Evolutionary conservation across 1,140 invertebrate genomes (phyloP).

Genomic region (Lerema accius): DNA sequence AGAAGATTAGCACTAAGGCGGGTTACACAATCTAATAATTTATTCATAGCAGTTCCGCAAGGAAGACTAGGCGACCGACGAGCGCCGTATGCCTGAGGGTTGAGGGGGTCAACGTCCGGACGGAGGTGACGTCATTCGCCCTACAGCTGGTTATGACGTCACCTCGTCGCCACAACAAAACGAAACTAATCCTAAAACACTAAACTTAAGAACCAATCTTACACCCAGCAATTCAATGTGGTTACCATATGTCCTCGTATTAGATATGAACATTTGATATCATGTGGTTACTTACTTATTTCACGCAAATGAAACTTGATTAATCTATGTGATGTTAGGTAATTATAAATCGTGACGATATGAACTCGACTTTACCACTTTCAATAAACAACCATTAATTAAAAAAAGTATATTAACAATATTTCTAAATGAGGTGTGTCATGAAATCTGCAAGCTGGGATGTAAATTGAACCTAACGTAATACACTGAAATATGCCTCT

Average conservation of each 20-base stretch:
- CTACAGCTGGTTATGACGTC: constrained; percentile 79
- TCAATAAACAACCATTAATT: no score
- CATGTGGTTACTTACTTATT: constrained; percentile 59
- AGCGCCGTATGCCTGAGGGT: constrained; percentile 55
- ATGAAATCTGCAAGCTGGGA: no score
- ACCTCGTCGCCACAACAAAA: constrained; percentile 60
- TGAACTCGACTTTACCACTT: no score
- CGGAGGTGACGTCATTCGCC: constrained; percentile 71
- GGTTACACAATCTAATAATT: constrained; percentile 63
- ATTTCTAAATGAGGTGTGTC: no score
- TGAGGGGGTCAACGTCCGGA: constrained; percentile 67
- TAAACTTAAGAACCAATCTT: constrained; percentile 63
- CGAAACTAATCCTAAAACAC: constrained; percentile 56
- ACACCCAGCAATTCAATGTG: constrained; percentile 48
- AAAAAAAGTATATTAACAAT: no score
- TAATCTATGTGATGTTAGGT: constrained; percentile 15
- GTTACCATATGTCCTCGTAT: constrained; percentile 63
- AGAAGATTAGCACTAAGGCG: constrained; percentile 10
- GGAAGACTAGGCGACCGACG: constrained; percentile 46
- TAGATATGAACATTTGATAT: constrained; percentile 64
- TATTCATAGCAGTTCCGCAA: constrained; percentile 66
- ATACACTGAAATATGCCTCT: no score
- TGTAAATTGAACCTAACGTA: no score
- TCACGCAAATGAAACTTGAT: constrained; percentile 42
- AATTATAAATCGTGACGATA: not conserved